A percentile compares a stretch with the other conserved stretches of the same genome.
Conservation (phyloP, 1,140 invertebrate species). For the Drosophila auraria region DNA sequence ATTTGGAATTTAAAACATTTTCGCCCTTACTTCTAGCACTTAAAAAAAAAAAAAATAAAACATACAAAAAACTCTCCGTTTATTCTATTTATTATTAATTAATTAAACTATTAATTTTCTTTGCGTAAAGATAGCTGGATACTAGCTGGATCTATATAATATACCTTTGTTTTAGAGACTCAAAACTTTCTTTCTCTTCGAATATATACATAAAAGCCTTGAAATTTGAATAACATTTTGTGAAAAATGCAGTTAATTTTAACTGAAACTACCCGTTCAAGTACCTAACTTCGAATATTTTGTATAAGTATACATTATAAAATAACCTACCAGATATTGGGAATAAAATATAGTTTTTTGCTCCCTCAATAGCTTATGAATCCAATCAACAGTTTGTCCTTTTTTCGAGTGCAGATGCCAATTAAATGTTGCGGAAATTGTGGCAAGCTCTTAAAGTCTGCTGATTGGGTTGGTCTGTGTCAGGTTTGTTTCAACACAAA, state of each 20-base stretch:
- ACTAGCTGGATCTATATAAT: background rate
- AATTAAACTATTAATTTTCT: background rate
- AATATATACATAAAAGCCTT: background rate
- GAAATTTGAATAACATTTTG: background rate
- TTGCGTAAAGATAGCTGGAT: background rate
- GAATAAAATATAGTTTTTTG: too few species aligned
- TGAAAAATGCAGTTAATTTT: background rate
- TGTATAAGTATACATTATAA: too few species aligned
- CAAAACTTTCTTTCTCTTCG: background rate
- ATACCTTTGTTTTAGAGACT: background rate
- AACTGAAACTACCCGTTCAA: background rate
- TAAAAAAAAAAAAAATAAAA: background rate
- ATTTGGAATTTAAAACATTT: constrained; percentile 70
- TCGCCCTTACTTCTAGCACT: background rate
- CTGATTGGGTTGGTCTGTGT: constrained; percentile 71
- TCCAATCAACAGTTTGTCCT: background rate
- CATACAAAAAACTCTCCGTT: too few species aligned
- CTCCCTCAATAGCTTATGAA: background rate
- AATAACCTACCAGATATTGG: too few species aligned
- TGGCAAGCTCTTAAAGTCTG: constrained; percentile 70
- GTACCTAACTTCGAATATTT: too few species aligned
- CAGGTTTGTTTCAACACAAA: constrained; percentile 56
- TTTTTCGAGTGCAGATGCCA: constrained; percentile 37
- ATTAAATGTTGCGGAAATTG: constrained; percentile 78
- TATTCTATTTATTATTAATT: background rate